phyloP scores from a whole-genome alignment of 2,888 invertebrate species.

The Leucoma salicis region DNA sequence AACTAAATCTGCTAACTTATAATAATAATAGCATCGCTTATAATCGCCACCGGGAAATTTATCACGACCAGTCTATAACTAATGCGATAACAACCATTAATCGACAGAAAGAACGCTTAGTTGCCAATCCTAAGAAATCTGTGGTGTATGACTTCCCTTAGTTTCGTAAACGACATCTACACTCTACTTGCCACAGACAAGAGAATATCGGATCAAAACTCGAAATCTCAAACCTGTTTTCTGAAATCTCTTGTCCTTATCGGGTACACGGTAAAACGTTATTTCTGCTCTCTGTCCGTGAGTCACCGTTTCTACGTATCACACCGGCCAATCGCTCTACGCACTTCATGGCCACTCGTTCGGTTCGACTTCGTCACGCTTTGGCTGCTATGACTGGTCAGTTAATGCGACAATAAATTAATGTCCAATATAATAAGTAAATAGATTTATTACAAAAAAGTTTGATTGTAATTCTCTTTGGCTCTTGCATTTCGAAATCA shows the following conservation, averaged over 20 bases:
- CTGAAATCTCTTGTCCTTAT: conserved; percentile 60
- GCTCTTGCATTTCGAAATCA: conserved; percentile 42
- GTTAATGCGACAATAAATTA: conserved; percentile 75
- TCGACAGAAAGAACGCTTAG: conserved; percentile 14
- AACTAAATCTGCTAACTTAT: conserved; percentile 49
- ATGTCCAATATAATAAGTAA: conserved; percentile 67
- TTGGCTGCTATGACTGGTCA: conserved; percentile 69
- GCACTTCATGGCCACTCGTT: conserved; percentile 80
- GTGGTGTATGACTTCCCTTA: conserved; percentile 39
- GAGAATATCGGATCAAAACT: conserved; percentile 81
- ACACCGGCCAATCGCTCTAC: conserved; percentile 66
- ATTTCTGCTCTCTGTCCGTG: conserved; percentile 69
- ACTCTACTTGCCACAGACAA: conserved; percentile 72
- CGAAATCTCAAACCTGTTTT: conserved; percentile 80
- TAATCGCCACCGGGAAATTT: conserved; percentile 29
- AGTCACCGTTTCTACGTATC: conserved; percentile 79
- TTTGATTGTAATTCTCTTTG: conserved; percentile 33
- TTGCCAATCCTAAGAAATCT: conserved; percentile 42
- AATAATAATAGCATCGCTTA: conserved; percentile 25
- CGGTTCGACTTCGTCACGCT: conserved; percentile 77
- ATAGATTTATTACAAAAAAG: conserved; percentile 51
- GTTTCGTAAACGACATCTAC: conserved; percentile 60
- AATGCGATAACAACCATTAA: conserved; percentile 39
- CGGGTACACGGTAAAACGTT: conserved; percentile 42
- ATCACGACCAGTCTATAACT: conserved; percentile 31